Conservation (phyloP, 2,888 invertebrate genomes). For the Hypomecis punctinalis region DNA sequence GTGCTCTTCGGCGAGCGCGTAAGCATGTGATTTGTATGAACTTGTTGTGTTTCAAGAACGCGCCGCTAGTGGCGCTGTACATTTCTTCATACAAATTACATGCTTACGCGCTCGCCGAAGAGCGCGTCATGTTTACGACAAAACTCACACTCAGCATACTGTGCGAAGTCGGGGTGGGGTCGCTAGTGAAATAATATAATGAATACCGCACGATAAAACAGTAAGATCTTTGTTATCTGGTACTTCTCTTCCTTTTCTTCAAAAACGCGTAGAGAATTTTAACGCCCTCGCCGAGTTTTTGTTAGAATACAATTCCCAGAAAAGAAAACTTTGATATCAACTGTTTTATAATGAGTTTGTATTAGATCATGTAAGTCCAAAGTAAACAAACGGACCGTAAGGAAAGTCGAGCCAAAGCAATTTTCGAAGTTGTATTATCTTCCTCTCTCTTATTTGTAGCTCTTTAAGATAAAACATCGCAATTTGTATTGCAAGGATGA, state of each 20-base stretch:
- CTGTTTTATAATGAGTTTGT: constrained; percentile 13
- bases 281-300: background rate
- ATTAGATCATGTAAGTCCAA: constrained; percentile 16
- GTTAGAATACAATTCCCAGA: background rate
- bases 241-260: background rate
- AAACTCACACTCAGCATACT: too few species aligned
- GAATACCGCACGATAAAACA: too few species aligned
- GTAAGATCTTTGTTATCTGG: too few species aligned
- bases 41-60: too few species aligned
- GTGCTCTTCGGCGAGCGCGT: too few species aligned
- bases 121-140: too few species aligned
- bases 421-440: constrained; percentile 30
- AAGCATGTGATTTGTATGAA: too few species aligned
- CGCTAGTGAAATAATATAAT: too few species aligned
- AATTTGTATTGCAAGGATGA: constrained; percentile 20
- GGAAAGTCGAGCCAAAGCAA: constrained; percentile 27
- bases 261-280: background rate
- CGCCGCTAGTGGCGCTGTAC: too few species aligned
- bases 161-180: too few species aligned
- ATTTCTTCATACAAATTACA: too few species aligned
- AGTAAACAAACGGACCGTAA: constrained; percentile 23
- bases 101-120: too few species aligned
- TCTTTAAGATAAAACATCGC: constrained; percentile 25
- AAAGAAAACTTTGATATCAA: constrained; percentile 4
- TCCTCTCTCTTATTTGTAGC: constrained; percentile 23